Conservation (phyloP, 2,113 vertebrate genomes). For the Pogonocichla stellata region DNA sequence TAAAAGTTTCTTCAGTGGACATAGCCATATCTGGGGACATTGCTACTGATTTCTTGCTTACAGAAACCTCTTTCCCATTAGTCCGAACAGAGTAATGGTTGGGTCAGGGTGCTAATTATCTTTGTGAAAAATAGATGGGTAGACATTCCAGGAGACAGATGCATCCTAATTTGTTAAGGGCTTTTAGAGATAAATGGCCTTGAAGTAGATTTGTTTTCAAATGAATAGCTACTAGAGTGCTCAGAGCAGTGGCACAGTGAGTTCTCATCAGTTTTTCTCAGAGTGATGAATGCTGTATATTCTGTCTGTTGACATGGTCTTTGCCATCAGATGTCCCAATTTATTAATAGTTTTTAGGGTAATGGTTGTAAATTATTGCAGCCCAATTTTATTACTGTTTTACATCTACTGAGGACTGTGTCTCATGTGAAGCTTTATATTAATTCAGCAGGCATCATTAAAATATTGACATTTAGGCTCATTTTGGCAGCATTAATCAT, state of each 20-base stretch:
- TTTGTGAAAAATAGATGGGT: conserved; percentile 7
- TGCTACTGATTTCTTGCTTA: not conserved
- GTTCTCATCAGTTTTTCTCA: not conserved
- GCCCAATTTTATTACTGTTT: conserved; percentile 18
- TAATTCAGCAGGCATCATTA: not conserved
- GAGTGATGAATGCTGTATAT: not conserved
- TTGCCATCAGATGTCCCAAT: conserved; percentile 9
- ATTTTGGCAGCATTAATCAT: conserved; percentile 18
- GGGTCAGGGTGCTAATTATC: conserved; percentile 33
- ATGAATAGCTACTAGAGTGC: not conserved
- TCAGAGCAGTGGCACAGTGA: not conserved
- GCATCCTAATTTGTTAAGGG: conserved; percentile 2
- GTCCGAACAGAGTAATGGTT: not conserved
- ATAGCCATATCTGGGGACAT: not conserved
- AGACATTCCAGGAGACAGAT: not conserved
- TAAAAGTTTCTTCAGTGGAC: not conserved
- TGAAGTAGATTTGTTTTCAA: conserved; percentile 34
- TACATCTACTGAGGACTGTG: not conserved
- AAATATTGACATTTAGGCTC: conserved; percentile 10
- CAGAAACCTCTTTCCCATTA: not conserved
- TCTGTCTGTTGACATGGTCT: not conserved
- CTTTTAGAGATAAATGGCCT: conserved; percentile 44
- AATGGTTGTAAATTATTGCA: conserved; percentile 33
- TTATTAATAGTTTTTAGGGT: conserved; percentile 12
- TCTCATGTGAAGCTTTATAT: not conserved